Base-by-base conservation (phyloP, 2,113 vertebrate genomes). In the Zingel zingel region DNA sequence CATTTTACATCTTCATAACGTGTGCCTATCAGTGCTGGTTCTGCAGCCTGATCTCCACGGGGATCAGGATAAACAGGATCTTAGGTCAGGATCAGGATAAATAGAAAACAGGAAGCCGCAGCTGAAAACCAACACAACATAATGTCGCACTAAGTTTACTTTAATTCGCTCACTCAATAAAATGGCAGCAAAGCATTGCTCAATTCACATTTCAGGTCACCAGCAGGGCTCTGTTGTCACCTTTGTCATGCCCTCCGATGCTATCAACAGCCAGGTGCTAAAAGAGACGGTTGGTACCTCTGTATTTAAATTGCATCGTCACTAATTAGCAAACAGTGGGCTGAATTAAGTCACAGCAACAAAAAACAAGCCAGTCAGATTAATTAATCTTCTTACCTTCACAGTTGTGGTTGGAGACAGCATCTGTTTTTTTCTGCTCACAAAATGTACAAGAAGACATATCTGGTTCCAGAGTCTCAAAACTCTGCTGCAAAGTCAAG, bases 241-340 rank as follows among this genome's bases (percentile, higher is more conserved):
- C 10, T 43, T 19, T 23, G 48, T 4, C 14, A 5, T 2, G 18
- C 14, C n/a, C 39, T 48, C 1, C 36, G 7, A 12, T 48, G 70
- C 56, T 21, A 16, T 61, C 57, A 16, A 12, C 63, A 45, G 25
- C 36, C 27, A 72, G 74, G 81, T 50, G 74, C 45, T 57, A 59
- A 51, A 65, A 66, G 58, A 39, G 21, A 25, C 72, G 6, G 21
- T 0, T 23, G 27, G 1, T 2, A 5, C 6, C 12, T n/a, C 45
- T 39, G 57, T 51, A 39, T 53, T 64, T 53, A 33, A 59, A 50
- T 9, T 50, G 45, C 57, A 39, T 5, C 43, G 16, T 27, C 33
- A 43, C 61, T 43, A 64, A 45, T 65, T 76, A 76, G 59, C 59
- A 54, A 59, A 74, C 62, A 68, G 76, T 27, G 51, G 50, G 69